phyloP scores from a whole-genome alignment of 2,888 invertebrate species.

The Brachypterus glaber region DNA sequence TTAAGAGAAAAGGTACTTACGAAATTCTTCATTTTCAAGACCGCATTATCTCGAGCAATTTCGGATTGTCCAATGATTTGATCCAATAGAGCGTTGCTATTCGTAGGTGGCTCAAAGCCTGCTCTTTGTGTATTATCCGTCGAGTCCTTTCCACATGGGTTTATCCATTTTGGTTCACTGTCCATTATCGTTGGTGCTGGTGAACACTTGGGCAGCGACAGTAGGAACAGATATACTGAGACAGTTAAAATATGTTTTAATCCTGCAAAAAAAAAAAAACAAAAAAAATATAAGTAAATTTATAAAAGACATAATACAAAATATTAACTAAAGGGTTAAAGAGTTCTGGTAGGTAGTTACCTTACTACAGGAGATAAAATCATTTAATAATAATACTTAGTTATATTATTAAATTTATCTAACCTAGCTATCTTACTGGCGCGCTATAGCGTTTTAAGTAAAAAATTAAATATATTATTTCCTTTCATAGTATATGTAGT shows the following conservation, averaged over 20 bases:
- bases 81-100: slow-evolving; percentile 35
- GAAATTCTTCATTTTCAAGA: neutral
- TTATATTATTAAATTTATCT: no score
- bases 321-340: no score
- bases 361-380: no score
- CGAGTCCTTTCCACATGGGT: slow-evolving; percentile 42
- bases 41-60: slow-evolving; percentile 18
- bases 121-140: slow-evolving; percentile 7
- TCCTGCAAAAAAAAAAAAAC: slow-evolving; percentile 35
- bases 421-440: no score
- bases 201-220: slow-evolving; percentile 34
- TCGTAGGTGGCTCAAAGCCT: slow-evolving; percentile 30
- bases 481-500: no score
- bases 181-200: slow-evolving; percentile 32
- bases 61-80: slow-evolving; percentile 41
- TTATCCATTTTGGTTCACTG: slow-evolving; percentile 42
- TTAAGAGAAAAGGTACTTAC: neutral
- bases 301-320: no score
- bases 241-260: slow-evolving; percentile 39
- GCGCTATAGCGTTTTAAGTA: no score
- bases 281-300: neutral
- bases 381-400: no score
- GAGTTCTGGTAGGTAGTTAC: no score
- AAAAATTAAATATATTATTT: no score
- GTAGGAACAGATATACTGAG: slow-evolving; percentile 37